These are phyloP conservation scores for Mesopsocus fuscifrons DNA, from an alignment of 2,888 invertebrate species.

Conservation along the genomic window DNA sequence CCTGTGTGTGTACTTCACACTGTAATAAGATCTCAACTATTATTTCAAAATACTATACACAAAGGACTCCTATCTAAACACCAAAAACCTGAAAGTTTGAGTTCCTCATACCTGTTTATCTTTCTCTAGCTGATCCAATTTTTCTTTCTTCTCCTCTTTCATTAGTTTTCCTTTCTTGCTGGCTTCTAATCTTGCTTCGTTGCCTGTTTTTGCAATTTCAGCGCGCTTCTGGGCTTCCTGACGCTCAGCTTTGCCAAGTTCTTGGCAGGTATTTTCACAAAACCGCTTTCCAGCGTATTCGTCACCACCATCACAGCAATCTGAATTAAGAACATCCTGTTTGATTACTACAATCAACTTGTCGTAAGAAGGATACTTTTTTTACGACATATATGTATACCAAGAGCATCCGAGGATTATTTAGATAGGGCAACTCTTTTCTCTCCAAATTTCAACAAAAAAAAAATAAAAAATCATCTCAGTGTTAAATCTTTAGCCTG, in stretches of 20 bases:
- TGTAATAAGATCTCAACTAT: too few species aligned
- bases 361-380: too few species aligned
- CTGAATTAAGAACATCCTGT: constrained; percentile 25
- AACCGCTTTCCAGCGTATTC: constrained; percentile 45
- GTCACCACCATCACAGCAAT: constrained; percentile 85
- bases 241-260: constrained; percentile 56
- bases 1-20: too few species aligned
- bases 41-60: too few species aligned
- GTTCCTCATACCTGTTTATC: constrained; percentile 30
- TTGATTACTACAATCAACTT: background rate
- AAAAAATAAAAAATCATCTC: too few species aligned
- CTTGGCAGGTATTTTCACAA: constrained; percentile 63
- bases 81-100: too few species aligned
- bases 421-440: too few species aligned
- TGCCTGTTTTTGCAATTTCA: constrained; percentile 61
- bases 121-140: constrained; percentile 46
- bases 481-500: too few species aligned
- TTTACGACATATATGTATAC: too few species aligned
- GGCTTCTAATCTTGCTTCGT: constrained; percentile 49
- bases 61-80: too few species aligned
- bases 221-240: constrained; percentile 50
- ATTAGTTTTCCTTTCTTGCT: constrained; percentile 54
- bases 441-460: too few species aligned
- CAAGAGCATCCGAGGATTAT: too few species aligned
- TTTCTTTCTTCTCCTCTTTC: constrained; percentile 48